Evolutionary conservation across 2,797 vertebrate genomes (phyloP), one percentile per base, ranked within the genome.

Genomic region (Eremophila alpestris): DNA sequence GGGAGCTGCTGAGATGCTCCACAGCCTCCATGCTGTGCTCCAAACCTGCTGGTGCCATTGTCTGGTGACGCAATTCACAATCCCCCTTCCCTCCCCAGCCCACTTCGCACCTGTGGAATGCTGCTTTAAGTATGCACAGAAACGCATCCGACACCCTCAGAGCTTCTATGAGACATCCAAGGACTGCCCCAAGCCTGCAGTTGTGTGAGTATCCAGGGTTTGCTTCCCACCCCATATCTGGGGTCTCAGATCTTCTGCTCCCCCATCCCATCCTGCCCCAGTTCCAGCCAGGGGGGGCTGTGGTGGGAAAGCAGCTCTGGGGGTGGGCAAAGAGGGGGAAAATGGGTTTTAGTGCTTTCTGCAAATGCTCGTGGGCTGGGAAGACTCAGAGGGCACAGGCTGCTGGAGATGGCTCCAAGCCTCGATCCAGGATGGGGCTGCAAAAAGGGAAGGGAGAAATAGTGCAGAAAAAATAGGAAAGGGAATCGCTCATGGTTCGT

Each of bases 31-130:
- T 6, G 59, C 36, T 11, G 24, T 5, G 27, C 7, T 67, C 1
- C 3, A 3, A 2, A 30, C 2, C 21, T 8, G 6, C 21, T 0
- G 2, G 7, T 23, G 46, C 10, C 30, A 1, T 1, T 8, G 8
- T 11, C 60, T 16, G 32, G 19, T 0, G 1, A 13, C 5, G 32
- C 7, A 21, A 6, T 7, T 67, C 36, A 40, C 38, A 14, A 3
- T 30, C 22, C 30, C 70, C 48, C 22, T 85, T 87, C 43, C 46
- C 45, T 63, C 52, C 43, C 2, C 92, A 96, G 94, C 76, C 6
- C n/a, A 70, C 38, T 4, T 3, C 41, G 7, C 17, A 0, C 60
- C 93, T 0, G 27, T 13, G 0, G 93, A 94, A 38, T 95, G 95
- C 83, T 96, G 95, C 71, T 67, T 29, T 5, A 0, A 8, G 0